phyloP scores from a whole-genome alignment of 2,888 invertebrate species.

The Ecdyonurus torrentis region DNA sequence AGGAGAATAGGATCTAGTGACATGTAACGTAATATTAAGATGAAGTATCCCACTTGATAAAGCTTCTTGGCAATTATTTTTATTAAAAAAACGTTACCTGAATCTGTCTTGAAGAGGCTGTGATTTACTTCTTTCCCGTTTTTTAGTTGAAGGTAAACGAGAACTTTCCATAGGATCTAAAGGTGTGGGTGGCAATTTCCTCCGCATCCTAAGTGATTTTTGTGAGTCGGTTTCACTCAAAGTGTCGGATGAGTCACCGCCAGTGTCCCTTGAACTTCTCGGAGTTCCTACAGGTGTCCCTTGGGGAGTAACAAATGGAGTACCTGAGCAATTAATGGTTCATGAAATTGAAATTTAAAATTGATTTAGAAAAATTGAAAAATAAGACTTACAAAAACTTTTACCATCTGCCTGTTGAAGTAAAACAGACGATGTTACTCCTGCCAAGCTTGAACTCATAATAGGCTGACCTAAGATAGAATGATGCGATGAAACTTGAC shows the following conservation, averaged over 20 bases:
- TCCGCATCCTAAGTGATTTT: constrained; percentile 27
- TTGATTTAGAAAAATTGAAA: background rate
- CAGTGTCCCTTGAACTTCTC: constrained; percentile 23
- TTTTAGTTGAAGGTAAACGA: constrained; percentile 24
- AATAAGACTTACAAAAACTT: background rate
- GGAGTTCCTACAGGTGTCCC: constrained; percentile 24
- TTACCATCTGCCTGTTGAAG: constrained; percentile 4
- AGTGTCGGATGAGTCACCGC: constrained; percentile 28
- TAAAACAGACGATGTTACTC: background rate
- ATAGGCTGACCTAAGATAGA: constrained; percentile 4
- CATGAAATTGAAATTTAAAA: background rate
- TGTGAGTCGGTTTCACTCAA: constrained; percentile 31
- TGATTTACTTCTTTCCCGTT: constrained; percentile 22
- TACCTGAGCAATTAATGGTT: constrained; percentile 3
- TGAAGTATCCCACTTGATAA: background rate
- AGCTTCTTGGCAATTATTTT: background rate
- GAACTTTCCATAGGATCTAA: constrained; percentile 28
- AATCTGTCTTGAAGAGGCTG: constrained; percentile 21
- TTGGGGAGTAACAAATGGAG: constrained; percentile 18
- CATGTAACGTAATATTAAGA: background rate
- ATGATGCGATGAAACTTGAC: background rate
- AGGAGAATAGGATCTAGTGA: constrained; percentile 22
- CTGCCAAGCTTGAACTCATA: constrained; percentile 4
- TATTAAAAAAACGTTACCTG: constrained; percentile 16
- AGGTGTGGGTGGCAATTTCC: constrained; percentile 30